Conservation (phyloP, 53 echinoderm and acorn worm genomes). For the Mesocentrotus franciscanus region DNA sequence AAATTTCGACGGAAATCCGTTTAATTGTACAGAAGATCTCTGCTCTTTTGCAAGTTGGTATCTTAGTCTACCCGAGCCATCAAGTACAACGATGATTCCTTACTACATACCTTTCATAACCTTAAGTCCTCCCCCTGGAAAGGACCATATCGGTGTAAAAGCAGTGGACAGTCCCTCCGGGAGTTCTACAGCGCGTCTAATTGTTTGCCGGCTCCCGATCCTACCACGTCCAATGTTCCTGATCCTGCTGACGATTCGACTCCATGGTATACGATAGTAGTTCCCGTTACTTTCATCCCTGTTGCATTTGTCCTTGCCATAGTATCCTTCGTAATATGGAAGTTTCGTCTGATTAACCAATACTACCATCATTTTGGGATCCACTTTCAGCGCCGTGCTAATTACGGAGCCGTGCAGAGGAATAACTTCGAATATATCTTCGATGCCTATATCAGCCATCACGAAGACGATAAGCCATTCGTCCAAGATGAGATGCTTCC, state of each 20-base stretch:
- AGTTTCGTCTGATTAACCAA: not conserved
- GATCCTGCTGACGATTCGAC: not conserved
- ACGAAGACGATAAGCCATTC: conserved; percentile 50
- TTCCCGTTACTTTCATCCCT: not conserved
- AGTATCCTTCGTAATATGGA: conserved; percentile 35
- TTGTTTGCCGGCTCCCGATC: not conserved
- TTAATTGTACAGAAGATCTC: conserved; percentile 15
- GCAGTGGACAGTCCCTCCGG: not conserved
- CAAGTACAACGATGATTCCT: not conserved
- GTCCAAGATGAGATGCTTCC: conserved; percentile 57
- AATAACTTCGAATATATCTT: conserved; percentile 38
- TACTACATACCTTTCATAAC: conserved; percentile 36
- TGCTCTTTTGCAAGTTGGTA: conserved; percentile 40
- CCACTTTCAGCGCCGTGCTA: not conserved
- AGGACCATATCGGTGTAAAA: conserved; percentile 38
- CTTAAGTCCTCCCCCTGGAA: conserved; percentile 41
- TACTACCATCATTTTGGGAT: not conserved
- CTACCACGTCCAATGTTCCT: not conserved
- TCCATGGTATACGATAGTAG: not conserved
- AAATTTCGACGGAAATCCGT: conserved; percentile 58
- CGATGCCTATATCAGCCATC: conserved; percentile 58
- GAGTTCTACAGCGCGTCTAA: not conserved
- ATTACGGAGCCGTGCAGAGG: not conserved
- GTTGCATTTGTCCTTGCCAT: not conserved
- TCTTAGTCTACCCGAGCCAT: not conserved